Evolutionary conservation across 2,113 vertebrate species (phyloP), one percentile per base, ranked within the genome.

Genomic region (Colistium nudipinnis): DNA sequence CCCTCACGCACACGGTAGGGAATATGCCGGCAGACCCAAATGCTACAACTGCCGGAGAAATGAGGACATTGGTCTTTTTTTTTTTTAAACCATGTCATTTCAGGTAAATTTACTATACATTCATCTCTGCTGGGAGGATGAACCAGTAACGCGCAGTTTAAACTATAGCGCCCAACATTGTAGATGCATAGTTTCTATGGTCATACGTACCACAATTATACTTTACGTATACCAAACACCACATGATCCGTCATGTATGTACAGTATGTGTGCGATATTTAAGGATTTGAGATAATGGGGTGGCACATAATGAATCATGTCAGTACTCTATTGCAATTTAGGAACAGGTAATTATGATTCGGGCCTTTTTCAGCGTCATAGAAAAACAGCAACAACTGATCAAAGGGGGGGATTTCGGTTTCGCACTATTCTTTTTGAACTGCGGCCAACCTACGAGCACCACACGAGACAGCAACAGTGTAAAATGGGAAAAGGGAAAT

Each of bases 401-500:
- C 2, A 28, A 27, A 49, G 25, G 47, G 24, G 4, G 11, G 14
- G 6, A 53, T 53, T 77, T 60, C 30, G 30, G 9, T 47, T 31
- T 6, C 27, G n/a, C 4, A n/a, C 35, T 57, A 27, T 57, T 70
- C 54, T 44, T 16, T 12, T 12, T 36, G n/a, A n/a, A n/a, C n/a
- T n/a, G n/a, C n/a, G n/a, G 25, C 10, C 54, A 74, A 72, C 38
- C 60, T 67, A 45, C 57, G 16, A 76, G 69, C 57, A 77, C 31
- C 51, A 43, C 30, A 55, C 28, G 68, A 77, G n/a, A 51, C 39
- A 60, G 69, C 62, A 51, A 48, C 33, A 56, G 52, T 43, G 39
- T 39, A 56, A 73, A 3, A 84, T 76, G 56, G 82, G 76, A 80
- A 78, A 20, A 81, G 77, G 56, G 75, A 65, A 73, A 69, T 44